Evolutionary conservation across 2,888 invertebrate species (phyloP), one percentile per base, ranked within the genome.

Genomic region (Thereva nobilitata): DNA sequence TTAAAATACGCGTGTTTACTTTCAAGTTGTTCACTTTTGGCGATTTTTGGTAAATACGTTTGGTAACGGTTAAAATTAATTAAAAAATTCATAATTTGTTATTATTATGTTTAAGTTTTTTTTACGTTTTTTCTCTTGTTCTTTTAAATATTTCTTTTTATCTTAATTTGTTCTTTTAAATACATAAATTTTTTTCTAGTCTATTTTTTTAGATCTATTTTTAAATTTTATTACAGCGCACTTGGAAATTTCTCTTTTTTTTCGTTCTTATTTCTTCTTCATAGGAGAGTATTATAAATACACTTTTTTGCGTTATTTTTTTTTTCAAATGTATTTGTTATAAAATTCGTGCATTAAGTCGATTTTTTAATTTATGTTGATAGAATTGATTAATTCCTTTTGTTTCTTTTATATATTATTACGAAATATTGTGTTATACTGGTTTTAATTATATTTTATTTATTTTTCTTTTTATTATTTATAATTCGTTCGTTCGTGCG

Each of bases 401-500:
- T 23, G 1, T 23, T 23, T 23, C 2, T 55, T 42, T 55, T 4
- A 4, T 55, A 12, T 55, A 38, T n/a, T 50, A 34, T 23, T 34
- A 35, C 34, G 52, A 52, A 42, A 23, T 56, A n/a, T 41, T 44
- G 9, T 35, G n/a, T 54, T 54, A 54, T 54, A 40, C 41, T 34
- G 7, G 7, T 38, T 54, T 54, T 40, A 38, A 37, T 37, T 6
- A 53, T 53, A 38, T 35, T 44, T 4, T 56, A n/a, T 4, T 50
- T 50, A 9, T 40, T 45, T 47, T 65, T 65, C 10, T 12, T 55
- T 35, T 44, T 37, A 61, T 61, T 35, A 52, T 50, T 52, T 23
- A 34, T 49, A 52, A 45, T 69, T 69, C 69, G 69, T 69, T 69
- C 69, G 69, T 69, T 69, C 69, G 69, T 61, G 50, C 49, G 63